phyloP scores from a whole-genome alignment of 2,888 invertebrate genomes.

The Heliconius hortense region DNA sequence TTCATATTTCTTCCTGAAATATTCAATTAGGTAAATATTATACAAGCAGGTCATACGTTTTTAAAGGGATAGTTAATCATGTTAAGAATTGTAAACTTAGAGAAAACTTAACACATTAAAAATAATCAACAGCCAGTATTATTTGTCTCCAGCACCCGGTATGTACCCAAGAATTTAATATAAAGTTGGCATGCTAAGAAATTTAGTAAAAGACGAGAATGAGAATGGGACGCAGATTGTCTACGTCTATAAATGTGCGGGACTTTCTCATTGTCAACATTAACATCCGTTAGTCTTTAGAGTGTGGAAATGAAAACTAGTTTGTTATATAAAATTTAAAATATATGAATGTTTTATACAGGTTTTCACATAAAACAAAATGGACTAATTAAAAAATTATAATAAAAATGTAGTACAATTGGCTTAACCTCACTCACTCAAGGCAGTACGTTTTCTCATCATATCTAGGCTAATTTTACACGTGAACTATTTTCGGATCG shows the following conservation, averaged over 20 bases:
- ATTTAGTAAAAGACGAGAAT: constrained; percentile 24
- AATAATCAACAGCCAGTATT: constrained; percentile 8
- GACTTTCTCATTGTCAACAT: constrained; percentile 23
- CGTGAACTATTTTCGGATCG: too few relatives aligned
- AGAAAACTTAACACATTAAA: neutral
- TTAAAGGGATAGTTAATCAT: neutral
- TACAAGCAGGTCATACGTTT: neutral
- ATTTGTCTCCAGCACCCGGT: neutral
- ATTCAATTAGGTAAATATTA: neutral
- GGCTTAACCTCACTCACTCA: too few relatives aligned
- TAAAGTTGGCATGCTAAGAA: constrained; percentile 22
- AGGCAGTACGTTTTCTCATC: too few relatives aligned
- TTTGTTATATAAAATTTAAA: too few relatives aligned
- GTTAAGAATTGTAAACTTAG: neutral
- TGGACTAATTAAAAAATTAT: neutral
- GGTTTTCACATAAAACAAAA: neutral
- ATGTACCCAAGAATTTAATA: constrained; percentile 32
- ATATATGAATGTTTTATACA: too few relatives aligned
- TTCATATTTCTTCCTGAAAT: neutral
- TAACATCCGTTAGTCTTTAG: constrained; percentile 18
- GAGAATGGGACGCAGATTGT: constrained; percentile 22
- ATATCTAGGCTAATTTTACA: neutral
- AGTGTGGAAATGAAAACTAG: constrained; percentile 12
- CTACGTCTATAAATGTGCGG: constrained; percentile 21
- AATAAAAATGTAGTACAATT: neutral